These are phyloP conservation scores for Netelia virgata DNA, from an alignment of 2,888 invertebrate genomes.

Conservation along the genomic window DNA sequence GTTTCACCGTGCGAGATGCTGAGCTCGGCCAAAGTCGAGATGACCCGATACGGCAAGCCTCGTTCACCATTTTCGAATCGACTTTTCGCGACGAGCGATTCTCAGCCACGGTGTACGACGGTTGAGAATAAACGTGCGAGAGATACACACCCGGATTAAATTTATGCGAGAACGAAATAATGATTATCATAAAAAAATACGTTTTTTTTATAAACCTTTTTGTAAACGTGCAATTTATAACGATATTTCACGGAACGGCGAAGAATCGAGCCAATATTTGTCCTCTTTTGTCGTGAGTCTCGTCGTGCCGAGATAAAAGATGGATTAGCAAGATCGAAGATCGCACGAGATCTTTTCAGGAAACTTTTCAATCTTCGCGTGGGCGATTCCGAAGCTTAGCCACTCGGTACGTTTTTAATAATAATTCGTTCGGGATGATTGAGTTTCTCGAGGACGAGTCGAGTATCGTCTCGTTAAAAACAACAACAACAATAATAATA, in stretches of 20 bases:
- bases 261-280: conserved; percentile 5
- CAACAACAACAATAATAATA: no score
- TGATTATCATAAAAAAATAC: not conserved
- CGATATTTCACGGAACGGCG: no score
- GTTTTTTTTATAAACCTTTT: no score
- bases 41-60: conserved; percentile 74
- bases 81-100: conserved; percentile 20
- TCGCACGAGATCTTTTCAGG: not conserved
- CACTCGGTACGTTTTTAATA: not conserved
- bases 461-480: no score
- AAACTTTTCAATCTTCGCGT: conserved; percentile 1
- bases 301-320: conserved; percentile 2
- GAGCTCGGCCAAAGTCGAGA: conserved; percentile 71
- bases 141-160: not conserved
- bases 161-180: not conserved
- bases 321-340: conserved; percentile 31
- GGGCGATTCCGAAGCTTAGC: not conserved
- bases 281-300: not conserved
- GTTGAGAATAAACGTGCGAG: not conserved
- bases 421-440: not conserved
- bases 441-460: not conserved
- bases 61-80: conserved; percentile 60
- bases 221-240: no score
- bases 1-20: conserved; percentile 64
- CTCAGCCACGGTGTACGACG: not conserved